phyloP scores from a whole-genome alignment of 1,140 invertebrate species.

The Brachionus angularis region DNA sequence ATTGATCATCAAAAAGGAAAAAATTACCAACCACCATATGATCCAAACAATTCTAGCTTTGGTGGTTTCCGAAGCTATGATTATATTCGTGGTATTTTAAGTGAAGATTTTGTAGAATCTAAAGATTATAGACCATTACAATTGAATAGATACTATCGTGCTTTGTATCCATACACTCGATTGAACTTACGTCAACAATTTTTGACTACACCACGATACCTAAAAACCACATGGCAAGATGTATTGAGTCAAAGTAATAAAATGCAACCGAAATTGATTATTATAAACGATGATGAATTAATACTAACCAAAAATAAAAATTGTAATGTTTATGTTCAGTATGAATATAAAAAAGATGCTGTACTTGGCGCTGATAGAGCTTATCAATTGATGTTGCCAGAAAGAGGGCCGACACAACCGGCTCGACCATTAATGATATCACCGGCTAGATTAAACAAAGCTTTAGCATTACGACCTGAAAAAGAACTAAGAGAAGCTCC shows the following conservation, averaged over 20 bases:
- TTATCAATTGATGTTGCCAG: conserved; percentile 36
- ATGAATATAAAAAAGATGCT: conserved; percentile 35
- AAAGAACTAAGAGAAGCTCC: conserved; percentile 23
- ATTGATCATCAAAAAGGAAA: background rate
- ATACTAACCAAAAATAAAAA: conserved; percentile 27
- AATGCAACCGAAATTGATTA: conserved; percentile 32
- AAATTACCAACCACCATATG: background rate
- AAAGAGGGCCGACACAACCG: conserved; percentile 3
- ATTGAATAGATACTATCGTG: background rate
- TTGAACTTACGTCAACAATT: conserved; percentile 38
- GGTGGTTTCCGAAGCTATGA: conserved; percentile 28
- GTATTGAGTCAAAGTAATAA: background rate
- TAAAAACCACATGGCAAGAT: conserved; percentile 25
- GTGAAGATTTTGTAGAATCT: conserved; percentile 32
- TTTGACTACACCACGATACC: conserved; percentile 28
- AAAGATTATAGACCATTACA: conserved; percentile 29
- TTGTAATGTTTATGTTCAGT: conserved; percentile 42
- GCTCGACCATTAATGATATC: conserved; percentile 22
- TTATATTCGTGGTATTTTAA: conserved; percentile 24
- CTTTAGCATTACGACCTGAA: background rate
- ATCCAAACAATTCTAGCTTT: conserved; percentile 16
- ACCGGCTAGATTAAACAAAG: background rate
- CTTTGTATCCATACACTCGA: background rate
- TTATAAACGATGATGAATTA: conserved; percentile 39
- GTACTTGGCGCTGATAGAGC: conserved; percentile 29